These are phyloP conservation scores for Solea solea DNA, from an alignment of 2,113 vertebrate species.

Conservation along the genomic window DNA sequence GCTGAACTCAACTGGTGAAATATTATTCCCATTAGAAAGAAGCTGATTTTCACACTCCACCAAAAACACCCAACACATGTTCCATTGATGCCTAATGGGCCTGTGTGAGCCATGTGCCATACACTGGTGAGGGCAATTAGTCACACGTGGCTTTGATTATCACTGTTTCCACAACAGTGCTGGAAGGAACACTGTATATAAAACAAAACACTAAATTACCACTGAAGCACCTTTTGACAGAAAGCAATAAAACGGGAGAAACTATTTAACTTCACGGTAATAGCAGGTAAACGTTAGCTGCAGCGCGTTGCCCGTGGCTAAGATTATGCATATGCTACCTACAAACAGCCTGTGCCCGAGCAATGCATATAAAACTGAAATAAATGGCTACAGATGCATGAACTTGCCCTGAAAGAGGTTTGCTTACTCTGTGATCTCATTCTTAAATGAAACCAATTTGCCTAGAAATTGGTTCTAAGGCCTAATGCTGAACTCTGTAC, in stretches of 20 bases:
- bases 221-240: slow-evolving; percentile 60
- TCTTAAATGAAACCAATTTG: slow-evolving; percentile 88
- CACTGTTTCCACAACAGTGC: slow-evolving; percentile 58
- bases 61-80: slow-evolving; percentile 59
- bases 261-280: slow-evolving; percentile 64
- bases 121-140: slow-evolving; percentile 71
- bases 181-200: slow-evolving; percentile 47
- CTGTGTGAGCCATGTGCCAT: slow-evolving; percentile 50
- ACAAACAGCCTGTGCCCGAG: slow-evolving; percentile 68
- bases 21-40: slow-evolving; percentile 45
- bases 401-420: slow-evolving; percentile 82
- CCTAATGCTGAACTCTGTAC: slow-evolving; percentile 83
- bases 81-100: slow-evolving; percentile 62
- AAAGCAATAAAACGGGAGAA: slow-evolving; percentile 61
- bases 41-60: slow-evolving; percentile 55
- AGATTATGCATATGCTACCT: slow-evolving; percentile 74
- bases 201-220: slow-evolving; percentile 64
- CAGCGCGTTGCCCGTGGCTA: slow-evolving; percentile 58
- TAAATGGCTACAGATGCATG: slow-evolving; percentile 80
- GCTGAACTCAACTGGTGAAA: slow-evolving; percentile 34
- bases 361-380: slow-evolving; percentile 78
- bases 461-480: slow-evolving; percentile 87
- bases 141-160: slow-evolving; percentile 71
- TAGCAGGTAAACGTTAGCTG: slow-evolving; percentile 72
- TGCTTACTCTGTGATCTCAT: slow-evolving; percentile 86